Conservation (phyloP, 92 coral and sea anemone genomes). For the Zoanthus sociatus region DNA sequence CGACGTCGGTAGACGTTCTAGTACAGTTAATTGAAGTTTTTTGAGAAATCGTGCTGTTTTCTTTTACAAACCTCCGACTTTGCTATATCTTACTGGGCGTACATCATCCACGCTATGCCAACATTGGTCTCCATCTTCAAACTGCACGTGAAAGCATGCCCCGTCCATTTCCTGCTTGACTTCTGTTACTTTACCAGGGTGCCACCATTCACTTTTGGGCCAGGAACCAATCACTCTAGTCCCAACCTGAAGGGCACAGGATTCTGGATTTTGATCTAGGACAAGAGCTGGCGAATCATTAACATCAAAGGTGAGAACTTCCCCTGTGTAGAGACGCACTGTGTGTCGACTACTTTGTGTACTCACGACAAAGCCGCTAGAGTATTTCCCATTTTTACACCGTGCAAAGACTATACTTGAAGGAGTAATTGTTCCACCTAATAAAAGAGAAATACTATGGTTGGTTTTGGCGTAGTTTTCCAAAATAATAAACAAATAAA, state of each 20-base stretch:
- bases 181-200: slow-evolving; percentile 70
- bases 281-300: slow-evolving; percentile 75
- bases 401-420: slow-evolving; percentile 82
- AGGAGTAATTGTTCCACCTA: slow-evolving; percentile 64
- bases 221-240: slow-evolving; percentile 74
- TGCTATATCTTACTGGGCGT: slow-evolving; percentile 62
- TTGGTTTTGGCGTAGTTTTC: too few relatives aligned
- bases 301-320: slow-evolving; percentile 42
- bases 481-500: too few relatives aligned
- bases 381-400: slow-evolving; percentile 63
- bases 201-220: slow-evolving; percentile 60
- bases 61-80: slow-evolving; percentile 60
- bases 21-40: too few relatives aligned
- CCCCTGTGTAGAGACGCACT: slow-evolving; percentile 59
- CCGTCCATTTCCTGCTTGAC: slow-evolving; percentile 54
- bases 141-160: slow-evolving; percentile 61
- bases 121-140: slow-evolving; percentile 63
- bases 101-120: slow-evolving; percentile 75
- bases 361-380: slow-evolving; percentile 72
- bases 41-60: too few relatives aligned
- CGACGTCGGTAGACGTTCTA: too few relatives aligned
- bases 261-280: slow-evolving; percentile 68
- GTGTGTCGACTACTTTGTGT: slow-evolving; percentile 60
- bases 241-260: slow-evolving; percentile 61
- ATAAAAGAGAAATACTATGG: not conserved